These are phyloP conservation scores for Drosophila nebulosa DNA, from an alignment of 1,140 invertebrate genomes.

Conservation along the genomic window DNA sequence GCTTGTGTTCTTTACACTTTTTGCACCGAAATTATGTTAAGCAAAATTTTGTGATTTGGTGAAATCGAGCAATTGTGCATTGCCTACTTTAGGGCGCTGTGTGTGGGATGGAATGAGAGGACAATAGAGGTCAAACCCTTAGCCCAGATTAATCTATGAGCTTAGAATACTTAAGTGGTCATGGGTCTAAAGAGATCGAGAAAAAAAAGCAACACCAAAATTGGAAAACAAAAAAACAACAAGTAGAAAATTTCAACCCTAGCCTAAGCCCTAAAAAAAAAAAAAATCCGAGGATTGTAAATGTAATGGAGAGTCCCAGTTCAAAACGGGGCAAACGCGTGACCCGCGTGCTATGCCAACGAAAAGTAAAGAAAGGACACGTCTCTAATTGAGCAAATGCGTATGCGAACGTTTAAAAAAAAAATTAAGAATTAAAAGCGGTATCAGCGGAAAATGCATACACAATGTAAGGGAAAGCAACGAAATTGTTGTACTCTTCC, in stretches of 20 bases:
- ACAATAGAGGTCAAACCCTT: conserved; percentile 55
- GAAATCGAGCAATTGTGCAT: neutral
- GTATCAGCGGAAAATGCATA: conserved; percentile 17
- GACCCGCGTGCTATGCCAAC: conserved; percentile 1
- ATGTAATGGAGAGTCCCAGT: conserved; percentile 28
- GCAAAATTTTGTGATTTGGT: neutral
- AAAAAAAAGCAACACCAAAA: conserved; percentile 25
- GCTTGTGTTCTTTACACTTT: conserved; percentile 53
- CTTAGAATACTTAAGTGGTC: conserved; percentile 79
- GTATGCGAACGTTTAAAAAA: conserved; percentile 48
- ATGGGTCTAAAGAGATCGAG: conserved; percentile 30
- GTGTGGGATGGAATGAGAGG: neutral
- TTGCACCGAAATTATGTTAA: conserved; percentile 54
- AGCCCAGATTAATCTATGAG: conserved; percentile 64
- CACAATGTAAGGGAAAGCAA: neutral
- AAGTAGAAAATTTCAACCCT: conserved; percentile 7
- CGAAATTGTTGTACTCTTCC: conserved; percentile 2
- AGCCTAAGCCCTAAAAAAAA: conserved; percentile 40
- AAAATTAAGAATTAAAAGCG: conserved; percentile 70
- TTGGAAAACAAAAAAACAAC: conserved; percentile 29
- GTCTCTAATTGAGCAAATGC: conserved; percentile 67
- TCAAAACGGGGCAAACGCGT: neutral
- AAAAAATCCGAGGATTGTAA: conserved; percentile 30
- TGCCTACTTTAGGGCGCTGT: conserved; percentile 2
- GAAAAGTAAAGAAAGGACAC: conserved; percentile 21